Base-by-base conservation (phyloP, 2,888 invertebrate species). In the Polyommatus icarus region DNA sequence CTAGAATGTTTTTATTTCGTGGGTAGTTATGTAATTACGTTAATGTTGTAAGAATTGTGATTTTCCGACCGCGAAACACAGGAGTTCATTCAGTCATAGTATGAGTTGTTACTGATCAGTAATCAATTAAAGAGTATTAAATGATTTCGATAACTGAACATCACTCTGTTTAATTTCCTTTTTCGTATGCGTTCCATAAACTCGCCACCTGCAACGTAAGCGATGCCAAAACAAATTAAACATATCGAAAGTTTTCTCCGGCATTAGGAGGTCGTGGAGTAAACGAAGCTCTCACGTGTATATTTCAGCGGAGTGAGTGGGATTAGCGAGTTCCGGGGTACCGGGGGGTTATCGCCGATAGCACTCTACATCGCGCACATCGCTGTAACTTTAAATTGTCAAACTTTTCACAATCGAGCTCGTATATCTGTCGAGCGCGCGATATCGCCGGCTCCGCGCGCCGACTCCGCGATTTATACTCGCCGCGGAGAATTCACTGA, bases 331-430 rank as follows among this genome's bases (percentile, higher is more conserved):
- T 32, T 32, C 29, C 67, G 24, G 24, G 61, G 24, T 57, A 1
- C 8, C 10, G 61, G 24, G 24, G 61, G 18, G 59, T 59, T 59
- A 59, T 20, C 59, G 54, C 59, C 20, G 59, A 59, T 59, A 20
- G 20, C 61, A 67, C 67, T 67, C 67, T 7, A 67, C 10, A 67
- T 67, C 67, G 29, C 24, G 67, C 67, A 29, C 67, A 67, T 67
- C 18, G 29, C 67, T 20, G 29, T 61, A 67, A 67, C 67, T 67
- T 67, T 67, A 67, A 67, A 67, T 67, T 67, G 67, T 67, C 67
- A 32, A 67, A 67, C 67, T 67, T 67, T 67, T 67, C 67, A 67
- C 29, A 67, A 67, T 67, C 67, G 29, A 29, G 10, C 67, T 67
- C 67, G 29, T 67, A 67, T 67, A 67, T 67, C 67, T 32, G 54